Base-by-base conservation (phyloP, 1,140 invertebrate genomes). In the Heliconius eleuchia region DNA sequence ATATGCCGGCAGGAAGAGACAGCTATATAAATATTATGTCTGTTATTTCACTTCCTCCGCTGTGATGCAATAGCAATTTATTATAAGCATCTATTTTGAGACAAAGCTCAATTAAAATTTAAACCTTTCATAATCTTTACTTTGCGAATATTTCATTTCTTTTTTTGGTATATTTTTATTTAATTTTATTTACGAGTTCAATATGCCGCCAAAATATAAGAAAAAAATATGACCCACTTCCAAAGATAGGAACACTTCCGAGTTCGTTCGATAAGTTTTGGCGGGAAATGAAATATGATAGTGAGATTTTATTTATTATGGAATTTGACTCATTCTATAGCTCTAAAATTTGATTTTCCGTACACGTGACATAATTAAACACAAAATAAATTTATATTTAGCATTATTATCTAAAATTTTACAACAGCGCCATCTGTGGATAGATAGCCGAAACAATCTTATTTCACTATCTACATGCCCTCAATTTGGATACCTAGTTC, bases 41-140 rank as follows among this genome's bases (percentile, higher is more conserved):
- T 94, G 90, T 94, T 92, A 93, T 92, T 92, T 93, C 91, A 94
- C 88, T 94, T 94, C 92, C 92, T 93, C 86, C 84, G 91, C 85
- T 93, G 91, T 94, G 92, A 94, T 94, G 92, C 92, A 94, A 94
- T 90, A 89, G 83, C 82, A 88, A 87, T 92, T 92, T 88, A 91
- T 89, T 92, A 92, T 88, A 87, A 88, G 83, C 86, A 87, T 90
- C 89, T 91, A 91, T 92, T 93, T 92, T 90, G 86, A 94, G 89
- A 90, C 86, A 93, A 91, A 89, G 87, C 83, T 87, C 77, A 87
- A 86, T 87, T 85, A 86, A 86, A 86, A 84, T 87, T 87, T 88
- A 83, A 84, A 74, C 66, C 77, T 85, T 85, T 84, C 72, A 78
- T 80, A 55, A 80, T 82, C 82, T 74, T 71, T 71, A 78, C 66